These are phyloP conservation scores for Mustela nigripes DNA, from an alignment of 2,113 vertebrate species.

Conservation along the genomic window DNA sequence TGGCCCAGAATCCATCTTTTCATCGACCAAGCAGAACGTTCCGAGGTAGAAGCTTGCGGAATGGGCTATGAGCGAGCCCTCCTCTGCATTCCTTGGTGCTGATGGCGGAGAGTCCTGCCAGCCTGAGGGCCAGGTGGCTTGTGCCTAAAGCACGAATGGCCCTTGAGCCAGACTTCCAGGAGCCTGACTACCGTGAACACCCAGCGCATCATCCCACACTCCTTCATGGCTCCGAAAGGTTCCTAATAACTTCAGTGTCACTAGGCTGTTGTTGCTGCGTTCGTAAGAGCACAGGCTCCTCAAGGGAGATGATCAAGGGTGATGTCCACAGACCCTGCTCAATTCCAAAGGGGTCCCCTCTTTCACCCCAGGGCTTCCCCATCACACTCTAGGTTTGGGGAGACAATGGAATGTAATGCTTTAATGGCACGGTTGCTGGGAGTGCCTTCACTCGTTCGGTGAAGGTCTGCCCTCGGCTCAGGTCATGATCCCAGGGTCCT, in stretches of 20 bases:
- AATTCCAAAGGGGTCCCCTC: not conserved
- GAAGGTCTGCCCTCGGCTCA: not conserved
- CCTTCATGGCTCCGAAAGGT: slow-evolving; percentile 1
- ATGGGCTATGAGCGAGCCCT: not conserved
- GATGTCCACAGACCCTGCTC: not conserved
- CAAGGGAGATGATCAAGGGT: not conserved
- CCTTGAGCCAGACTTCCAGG: slow-evolving; percentile 12
- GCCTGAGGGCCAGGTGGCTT: not conserved
- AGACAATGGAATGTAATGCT: not conserved
- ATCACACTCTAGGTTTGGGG: not conserved
- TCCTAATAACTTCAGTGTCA: not conserved
- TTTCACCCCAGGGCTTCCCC: not conserved
- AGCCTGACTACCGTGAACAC: not conserved
- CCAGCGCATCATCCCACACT: not conserved
- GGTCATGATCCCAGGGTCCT: not conserved
- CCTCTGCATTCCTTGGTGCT: not conserved
- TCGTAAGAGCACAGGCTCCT: not conserved
- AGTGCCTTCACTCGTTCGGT: not conserved
- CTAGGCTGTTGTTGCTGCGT: not conserved
- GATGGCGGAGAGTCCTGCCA: not conserved
- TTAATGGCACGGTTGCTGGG: not conserved
- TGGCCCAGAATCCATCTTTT: slow-evolving; percentile 57
- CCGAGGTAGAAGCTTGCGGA: slow-evolving; percentile 28
- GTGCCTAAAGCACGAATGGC: not conserved
- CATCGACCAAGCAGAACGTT: slow-evolving; percentile 66